Percentiles rank a stretch among this genome's conserved stretches.
These are phyloP conservation scores for Riptortus pedestris DNA, from an alignment of 1,140 invertebrate species.

Conservation along the genomic window DNA sequence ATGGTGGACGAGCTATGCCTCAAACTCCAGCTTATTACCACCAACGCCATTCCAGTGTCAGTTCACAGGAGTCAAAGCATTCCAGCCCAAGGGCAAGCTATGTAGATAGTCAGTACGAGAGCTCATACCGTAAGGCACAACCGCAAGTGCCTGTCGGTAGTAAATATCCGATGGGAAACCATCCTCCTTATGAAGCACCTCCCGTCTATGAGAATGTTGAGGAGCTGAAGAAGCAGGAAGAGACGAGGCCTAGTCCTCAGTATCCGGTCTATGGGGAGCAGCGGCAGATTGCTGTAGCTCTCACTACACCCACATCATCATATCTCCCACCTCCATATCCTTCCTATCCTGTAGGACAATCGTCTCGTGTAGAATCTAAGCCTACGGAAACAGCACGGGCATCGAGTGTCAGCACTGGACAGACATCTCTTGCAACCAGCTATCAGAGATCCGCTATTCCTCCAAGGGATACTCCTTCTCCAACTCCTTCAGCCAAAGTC, in stretches of 20 bases:
- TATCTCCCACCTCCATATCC: conserved; percentile 30
- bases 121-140: conserved; percentile 50
- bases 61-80: conserved; percentile 43
- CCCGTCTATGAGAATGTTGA: conserved; percentile 65
- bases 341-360: conserved; percentile 8
- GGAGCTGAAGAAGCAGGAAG: conserved; percentile 38
- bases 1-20: conserved; percentile 41
- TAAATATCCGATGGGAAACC: conserved; percentile 41
- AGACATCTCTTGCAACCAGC: conserved; percentile 31
- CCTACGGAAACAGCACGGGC: background rate
- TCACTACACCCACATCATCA: conserved; percentile 30
- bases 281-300: conserved; percentile 35
- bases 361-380: conserved; percentile 11
- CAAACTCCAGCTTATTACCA: conserved; percentile 51
- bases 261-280: conserved; percentile 35
- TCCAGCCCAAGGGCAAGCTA: conserved; percentile 43
- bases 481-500: conserved; percentile 32
- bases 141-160: conserved; percentile 55
- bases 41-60: conserved; percentile 43
- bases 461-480: conserved; percentile 37
- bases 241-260: conserved; percentile 42
- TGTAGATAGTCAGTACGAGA: conserved; percentile 32
- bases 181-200: conserved; percentile 45
- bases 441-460: conserved; percentile 25
- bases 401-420: conserved; percentile 23